Evolutionary conservation across 2,113 vertebrate genomes (phyloP).

Genomic region (Drymodes brunneopygia): DNA sequence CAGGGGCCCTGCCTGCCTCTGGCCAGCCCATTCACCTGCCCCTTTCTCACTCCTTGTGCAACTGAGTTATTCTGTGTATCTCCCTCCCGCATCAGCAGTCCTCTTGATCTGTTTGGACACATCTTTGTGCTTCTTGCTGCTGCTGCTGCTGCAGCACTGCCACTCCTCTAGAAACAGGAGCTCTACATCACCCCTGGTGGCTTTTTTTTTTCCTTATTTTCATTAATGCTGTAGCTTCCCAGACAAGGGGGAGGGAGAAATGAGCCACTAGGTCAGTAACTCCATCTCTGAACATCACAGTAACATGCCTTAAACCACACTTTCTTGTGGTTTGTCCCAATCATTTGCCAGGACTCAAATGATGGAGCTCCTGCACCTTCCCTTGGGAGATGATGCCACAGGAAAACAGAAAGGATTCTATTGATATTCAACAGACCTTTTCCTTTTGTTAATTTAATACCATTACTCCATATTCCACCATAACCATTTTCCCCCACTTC

Average conservation of each 20-base stretch:
- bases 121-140: background rate
- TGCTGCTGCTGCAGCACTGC: background rate
- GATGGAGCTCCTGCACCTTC: background rate
- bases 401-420: conserved; percentile 27
- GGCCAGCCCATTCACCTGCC: background rate
- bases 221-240: background rate
- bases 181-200: accelerated
- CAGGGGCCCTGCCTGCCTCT: background rate
- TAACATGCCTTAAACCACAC: background rate
- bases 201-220: background rate
- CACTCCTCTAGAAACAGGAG: background rate
- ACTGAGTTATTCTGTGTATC: background rate
- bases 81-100: background rate
- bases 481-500: background rate
- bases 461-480: background rate
- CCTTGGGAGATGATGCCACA: conserved; percentile 1
- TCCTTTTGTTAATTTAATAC: conserved; percentile 39
- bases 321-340: conserved; percentile 11
- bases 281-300: background rate
- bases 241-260: background rate
- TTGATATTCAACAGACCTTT: conserved; percentile 30
- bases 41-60: background rate
- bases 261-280: background rate
- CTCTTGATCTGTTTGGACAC: background rate
- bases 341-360: background rate